Conservation (phyloP, 2,113 vertebrate species). For the Poeciliopsis occidentalis region DNA sequence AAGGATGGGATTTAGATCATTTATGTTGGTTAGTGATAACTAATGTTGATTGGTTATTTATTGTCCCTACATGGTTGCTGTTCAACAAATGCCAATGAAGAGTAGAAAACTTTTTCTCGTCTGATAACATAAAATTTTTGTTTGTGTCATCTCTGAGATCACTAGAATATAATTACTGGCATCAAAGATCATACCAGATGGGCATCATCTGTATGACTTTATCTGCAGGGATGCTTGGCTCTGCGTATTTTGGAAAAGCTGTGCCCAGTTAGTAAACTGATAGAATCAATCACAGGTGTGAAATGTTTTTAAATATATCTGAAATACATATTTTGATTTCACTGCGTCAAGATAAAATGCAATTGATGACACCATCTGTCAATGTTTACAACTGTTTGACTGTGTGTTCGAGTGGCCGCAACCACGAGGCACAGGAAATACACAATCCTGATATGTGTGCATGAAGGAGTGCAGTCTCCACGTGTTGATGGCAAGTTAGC, state of each 20-base stretch:
- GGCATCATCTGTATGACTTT: constrained; percentile 43
- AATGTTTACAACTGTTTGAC: constrained; percentile 18
- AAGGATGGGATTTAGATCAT: constrained; percentile 10
- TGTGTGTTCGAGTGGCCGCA: constrained; percentile 3
- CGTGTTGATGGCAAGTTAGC: constrained; percentile 65
- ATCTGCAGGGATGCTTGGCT: constrained; percentile 27
- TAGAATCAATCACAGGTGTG: constrained; percentile 56
- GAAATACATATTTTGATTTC: constrained; percentile 49
- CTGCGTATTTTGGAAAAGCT: constrained; percentile 41
- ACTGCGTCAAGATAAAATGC: constrained; percentile 42
- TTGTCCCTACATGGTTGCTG: constrained; percentile 9
- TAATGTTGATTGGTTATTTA: not conserved
- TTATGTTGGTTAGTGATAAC: not conserved
- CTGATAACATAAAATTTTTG: constrained; percentile 13
- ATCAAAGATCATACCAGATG: constrained; percentile 39
- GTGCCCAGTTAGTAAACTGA: constrained; percentile 49
- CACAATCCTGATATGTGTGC: constrained; percentile 34
- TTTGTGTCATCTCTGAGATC: not conserved
- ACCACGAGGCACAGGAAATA: constrained; percentile 5
- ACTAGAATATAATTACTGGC: constrained; percentile 12
- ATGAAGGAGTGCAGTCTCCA: constrained; percentile 50
- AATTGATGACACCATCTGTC: constrained; percentile 50
- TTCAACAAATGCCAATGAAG: constrained; percentile 20
- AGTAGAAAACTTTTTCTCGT: constrained; percentile 11
- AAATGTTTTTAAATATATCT: constrained; percentile 48